Percentiles rank a stretch among this genome's conserved stretches.
Evolutionary conservation across 2,113 vertebrate genomes (phyloP).

Genomic region (Apaloderma vittatum): DNA sequence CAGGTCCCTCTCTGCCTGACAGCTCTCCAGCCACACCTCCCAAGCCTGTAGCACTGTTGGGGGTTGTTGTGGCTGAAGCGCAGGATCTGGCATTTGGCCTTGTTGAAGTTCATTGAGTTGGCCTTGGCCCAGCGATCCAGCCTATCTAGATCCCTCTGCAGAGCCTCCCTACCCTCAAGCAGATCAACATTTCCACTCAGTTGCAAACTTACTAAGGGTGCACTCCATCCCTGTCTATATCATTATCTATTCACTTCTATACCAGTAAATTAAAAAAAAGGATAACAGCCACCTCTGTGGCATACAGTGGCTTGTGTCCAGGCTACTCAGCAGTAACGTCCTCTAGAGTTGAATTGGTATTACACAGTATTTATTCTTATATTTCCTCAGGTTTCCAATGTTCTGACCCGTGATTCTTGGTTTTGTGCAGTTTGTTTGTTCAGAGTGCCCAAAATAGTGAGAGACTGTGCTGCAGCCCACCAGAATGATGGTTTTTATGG

Average conservation of each 20-base stretch:
- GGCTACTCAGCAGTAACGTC: not conserved
- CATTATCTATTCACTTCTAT: not conserved
- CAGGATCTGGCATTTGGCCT: no score
- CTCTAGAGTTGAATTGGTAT: not conserved
- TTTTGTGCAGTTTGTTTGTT: not conserved
- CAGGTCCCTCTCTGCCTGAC: no score
- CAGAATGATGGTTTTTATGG: not conserved
- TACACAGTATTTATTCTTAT: accelerated
- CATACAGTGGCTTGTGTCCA: not conserved
- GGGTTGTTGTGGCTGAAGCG: no score
- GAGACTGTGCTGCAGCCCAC: not conserved
- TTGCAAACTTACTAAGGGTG: no score
- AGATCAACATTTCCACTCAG: no score
- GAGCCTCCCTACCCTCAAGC: no score
- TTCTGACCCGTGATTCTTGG: not conserved
- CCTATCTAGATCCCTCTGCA: no score
- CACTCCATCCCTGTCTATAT: no score
- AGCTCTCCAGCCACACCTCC: no score
- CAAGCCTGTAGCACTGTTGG: no score
- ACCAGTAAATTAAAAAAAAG: not conserved
- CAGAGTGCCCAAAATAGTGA: not conserved
- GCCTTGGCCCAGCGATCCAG: no score
- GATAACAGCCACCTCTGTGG: not conserved
- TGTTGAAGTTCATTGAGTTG: no score
- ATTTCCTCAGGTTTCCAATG: not conserved